Base-by-base conservation (phyloP, 2,888 invertebrate species). In the Drepana falcataria region DNA sequence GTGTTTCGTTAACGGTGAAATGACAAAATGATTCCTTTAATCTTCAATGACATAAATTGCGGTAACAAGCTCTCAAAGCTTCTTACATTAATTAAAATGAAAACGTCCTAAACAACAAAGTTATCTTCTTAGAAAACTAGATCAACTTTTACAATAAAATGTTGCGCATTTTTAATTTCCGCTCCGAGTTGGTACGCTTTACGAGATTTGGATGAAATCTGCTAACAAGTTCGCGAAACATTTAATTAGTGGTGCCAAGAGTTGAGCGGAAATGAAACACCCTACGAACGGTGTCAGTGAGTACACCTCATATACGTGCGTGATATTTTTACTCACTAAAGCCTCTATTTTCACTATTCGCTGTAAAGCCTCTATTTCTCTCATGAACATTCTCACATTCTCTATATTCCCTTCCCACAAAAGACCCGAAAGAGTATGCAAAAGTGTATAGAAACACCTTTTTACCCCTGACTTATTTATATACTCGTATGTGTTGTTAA, bases 151-250 rank as follows among this genome's bases (percentile, higher is more conserved):
- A 75, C 75, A 83, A 84, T 81, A 81, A 82, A 83, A 74, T 71
- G 73, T 65, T 66, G 64, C 71, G 71, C 70, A 73, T 77, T 82
- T 85, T 82, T 82, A 81, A 84, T 86, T 81, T 85, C 83, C 82
- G 73, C 66, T 65, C 69, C 69, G 71, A 81, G 74, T 78, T 75
- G 65, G 61, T 57, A 62, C 69, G 70, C 70, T 78, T 80, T 77
- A 76, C 68, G 71, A 72, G 79, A 80, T 82, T 84, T 70, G 78
- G 83, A 84, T 81, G 77, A 81, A 84, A 81, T 79, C 79, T 75
- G 75, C 74, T 69, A 79, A 75, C 78, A 81, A 82, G 75, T 83
- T 80, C 71, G 62, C 69, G 74, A 79, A 82, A 84, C 77, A 80
- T 85, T 85, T 86, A 86, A 87, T 87, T 87, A 85, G 77, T 73